phyloP scores from a whole-genome alignment of 2,797 vertebrate genomes.

The Sylvia borin region DNA sequence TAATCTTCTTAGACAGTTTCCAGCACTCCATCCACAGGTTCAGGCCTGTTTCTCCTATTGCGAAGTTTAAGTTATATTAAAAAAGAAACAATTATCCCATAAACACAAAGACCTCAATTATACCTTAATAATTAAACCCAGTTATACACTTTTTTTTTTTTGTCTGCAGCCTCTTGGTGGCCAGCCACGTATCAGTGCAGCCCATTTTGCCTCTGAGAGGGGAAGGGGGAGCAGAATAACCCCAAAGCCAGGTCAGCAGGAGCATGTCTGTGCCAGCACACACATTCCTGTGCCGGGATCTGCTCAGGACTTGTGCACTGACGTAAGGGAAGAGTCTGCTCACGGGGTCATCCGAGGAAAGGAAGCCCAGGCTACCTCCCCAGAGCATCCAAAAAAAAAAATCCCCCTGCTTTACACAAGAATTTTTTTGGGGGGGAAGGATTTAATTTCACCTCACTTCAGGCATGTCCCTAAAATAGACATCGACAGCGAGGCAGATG shows the following conservation, averaged over 20 bases:
- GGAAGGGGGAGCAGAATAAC: background rate
- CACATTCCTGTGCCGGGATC: background rate
- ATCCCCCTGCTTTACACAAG: background rate
- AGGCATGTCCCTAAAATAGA: background rate
- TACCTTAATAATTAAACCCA: constrained; percentile 52
- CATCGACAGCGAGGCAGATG: background rate
- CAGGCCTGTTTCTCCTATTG: constrained; percentile 61
- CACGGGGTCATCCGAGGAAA: background rate
- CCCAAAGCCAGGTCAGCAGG: background rate
- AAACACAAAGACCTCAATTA: constrained; percentile 65
- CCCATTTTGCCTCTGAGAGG: background rate
- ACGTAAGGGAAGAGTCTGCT: background rate
- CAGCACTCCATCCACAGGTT: constrained; percentile 60
- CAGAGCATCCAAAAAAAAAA: background rate
- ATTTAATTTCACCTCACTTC: background rate
- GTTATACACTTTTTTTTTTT: background rate
- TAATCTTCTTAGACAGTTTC: constrained; percentile 71
- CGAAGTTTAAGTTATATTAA: constrained; percentile 66
- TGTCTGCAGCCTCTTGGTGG: constrained; percentile 32
- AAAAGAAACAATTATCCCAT: constrained; percentile 66
- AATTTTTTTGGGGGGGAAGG: background rate
- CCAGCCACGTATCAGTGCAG: background rate
- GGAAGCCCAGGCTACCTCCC: background rate
- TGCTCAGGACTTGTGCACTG: background rate
- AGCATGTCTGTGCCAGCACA: background rate